These are phyloP conservation scores for Phylloscopus whistleri DNA, from an alignment of 2,113 vertebrate species.

Conservation along the genomic window DNA sequence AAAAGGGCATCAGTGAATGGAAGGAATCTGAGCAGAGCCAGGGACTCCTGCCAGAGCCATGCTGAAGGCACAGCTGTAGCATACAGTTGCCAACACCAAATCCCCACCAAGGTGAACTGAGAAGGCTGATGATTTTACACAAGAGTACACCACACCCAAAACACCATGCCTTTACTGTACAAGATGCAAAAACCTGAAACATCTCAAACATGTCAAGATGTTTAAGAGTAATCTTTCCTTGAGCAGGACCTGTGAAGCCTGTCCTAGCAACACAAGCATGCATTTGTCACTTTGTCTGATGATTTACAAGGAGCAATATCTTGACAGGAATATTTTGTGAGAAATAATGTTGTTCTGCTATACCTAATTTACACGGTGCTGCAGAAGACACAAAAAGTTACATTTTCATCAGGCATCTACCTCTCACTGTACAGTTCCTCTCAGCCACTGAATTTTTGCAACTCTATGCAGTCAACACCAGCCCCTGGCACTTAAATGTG, in stretches of 20 bases:
- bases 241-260: neutral
- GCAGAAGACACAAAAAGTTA: neutral
- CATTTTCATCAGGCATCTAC: fast-evolving
- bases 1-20: neutral
- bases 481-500: neutral
- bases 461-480: neutral
- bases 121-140: neutral
- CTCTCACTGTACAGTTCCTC: neutral
- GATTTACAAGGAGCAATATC: neutral
- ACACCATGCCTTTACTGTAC: neutral
- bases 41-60: neutral
- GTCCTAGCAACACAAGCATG: neutral
- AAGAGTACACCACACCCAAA: neutral
- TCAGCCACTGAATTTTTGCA: neutral
- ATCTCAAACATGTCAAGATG: neutral
- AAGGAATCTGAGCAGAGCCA: neutral
- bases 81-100: neutral
- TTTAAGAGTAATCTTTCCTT: neutral
- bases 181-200: neutral
- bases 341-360: neutral
- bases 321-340: conserved; percentile 2
- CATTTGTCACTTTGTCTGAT: neutral
- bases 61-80: neutral
- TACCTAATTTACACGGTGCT: neutral
- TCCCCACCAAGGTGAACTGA: neutral